Conservation (phyloP, 2,888 invertebrate species). For the Bhutanitis thaidina region DNA sequence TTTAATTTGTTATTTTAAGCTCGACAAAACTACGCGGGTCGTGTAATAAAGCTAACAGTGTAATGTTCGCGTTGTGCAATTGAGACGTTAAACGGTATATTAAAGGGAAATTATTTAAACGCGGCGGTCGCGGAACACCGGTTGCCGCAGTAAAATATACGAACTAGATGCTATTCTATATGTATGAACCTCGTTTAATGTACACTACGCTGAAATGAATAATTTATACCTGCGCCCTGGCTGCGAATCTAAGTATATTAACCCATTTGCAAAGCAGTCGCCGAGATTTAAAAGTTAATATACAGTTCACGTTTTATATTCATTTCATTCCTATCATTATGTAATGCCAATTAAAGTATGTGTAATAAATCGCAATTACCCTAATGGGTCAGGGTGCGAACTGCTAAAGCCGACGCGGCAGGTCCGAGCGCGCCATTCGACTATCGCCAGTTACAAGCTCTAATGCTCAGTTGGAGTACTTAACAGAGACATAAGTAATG, state of each 20-base stretch:
- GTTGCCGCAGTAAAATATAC: constrained; percentile 9
- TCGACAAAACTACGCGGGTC: too few species aligned
- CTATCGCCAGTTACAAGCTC: too few species aligned
- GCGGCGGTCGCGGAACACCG: constrained; percentile 1
- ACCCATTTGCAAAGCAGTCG: not conserved
- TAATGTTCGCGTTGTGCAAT: not conserved
- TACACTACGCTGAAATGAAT: constrained; percentile 15
- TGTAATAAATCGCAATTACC: too few species aligned
- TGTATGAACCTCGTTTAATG: constrained; percentile 16
- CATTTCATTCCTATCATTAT: too few species aligned
- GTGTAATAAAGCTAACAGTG: not conserved
- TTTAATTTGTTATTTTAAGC: too few species aligned
- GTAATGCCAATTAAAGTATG: too few species aligned
- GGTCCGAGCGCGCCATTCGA: too few species aligned
- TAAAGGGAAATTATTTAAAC: constrained; percentile 7
- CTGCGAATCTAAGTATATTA: constrained; percentile 10
- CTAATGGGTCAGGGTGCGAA: too few species aligned
- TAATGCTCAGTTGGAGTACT: too few species aligned
- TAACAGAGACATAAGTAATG: too few species aligned
- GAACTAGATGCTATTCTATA: constrained; percentile 7
- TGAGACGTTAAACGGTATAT: not conserved
- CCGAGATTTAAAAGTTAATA: not conserved
- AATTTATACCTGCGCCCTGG: constrained; percentile 10
- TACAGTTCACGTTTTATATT: too few species aligned
- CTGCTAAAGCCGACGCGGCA: too few species aligned